Conservation (phyloP, 2,888 invertebrate species). For the Ophion slaviceki region DNA sequence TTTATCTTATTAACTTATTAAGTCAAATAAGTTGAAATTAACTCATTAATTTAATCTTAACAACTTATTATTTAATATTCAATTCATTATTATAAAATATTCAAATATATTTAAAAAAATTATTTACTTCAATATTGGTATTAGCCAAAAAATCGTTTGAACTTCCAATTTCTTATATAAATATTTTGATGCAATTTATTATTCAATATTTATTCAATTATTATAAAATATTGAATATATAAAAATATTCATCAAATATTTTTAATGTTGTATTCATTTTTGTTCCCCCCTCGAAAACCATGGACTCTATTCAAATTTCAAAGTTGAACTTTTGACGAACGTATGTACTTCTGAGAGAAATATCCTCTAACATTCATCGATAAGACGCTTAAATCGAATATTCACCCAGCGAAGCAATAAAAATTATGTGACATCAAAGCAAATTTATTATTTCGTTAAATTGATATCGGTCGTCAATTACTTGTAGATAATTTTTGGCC, state of each 20-base stretch:
- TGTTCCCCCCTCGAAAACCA: too few species aligned
- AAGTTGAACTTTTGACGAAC: neutral
- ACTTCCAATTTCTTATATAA: neutral
- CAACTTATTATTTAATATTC: neutral
- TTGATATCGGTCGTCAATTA: neutral
- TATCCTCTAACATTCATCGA: neutral
- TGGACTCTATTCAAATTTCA: too few species aligned
- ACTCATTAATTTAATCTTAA: too few species aligned
- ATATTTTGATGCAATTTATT: neutral
- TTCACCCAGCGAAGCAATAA: too few species aligned
- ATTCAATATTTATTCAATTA: neutral
- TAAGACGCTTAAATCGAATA: neutral
- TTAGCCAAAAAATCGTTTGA: too few species aligned
- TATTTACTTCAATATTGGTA: too few species aligned
- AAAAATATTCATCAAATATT: neutral
- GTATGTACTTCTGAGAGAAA: neutral
- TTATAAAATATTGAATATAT: too few species aligned
- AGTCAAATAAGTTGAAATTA: too few species aligned
- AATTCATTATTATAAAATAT: neutral
- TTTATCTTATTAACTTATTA: too few species aligned
- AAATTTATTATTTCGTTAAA: neutral
- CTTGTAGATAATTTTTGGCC: neutral
- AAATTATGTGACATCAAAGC: neutral
- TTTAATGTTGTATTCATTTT: neutral
- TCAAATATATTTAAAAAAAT: neutral